Percentiles rank a stretch among this genome's conserved stretches.
Evolutionary conservation across 1,140 invertebrate species (phyloP).

Genomic region (Ptiloglossa arizonensis): DNA sequence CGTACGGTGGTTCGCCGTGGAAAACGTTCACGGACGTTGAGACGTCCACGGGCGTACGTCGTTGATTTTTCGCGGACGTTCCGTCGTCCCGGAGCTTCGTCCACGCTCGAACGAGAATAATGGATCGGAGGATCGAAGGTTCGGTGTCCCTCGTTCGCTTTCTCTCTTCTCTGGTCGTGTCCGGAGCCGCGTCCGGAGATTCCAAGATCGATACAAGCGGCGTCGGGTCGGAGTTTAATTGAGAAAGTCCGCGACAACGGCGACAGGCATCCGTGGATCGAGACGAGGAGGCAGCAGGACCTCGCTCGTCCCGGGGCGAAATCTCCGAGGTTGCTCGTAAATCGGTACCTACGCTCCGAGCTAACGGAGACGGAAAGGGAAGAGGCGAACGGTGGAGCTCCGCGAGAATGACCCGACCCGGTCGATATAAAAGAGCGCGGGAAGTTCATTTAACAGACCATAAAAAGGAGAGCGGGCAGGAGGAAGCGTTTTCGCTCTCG

Average conservation of each 20-base stretch:
- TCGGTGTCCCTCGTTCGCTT: too few relatives aligned
- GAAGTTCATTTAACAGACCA: slow-evolving; percentile 79
- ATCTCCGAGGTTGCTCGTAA: slow-evolving; percentile 72
- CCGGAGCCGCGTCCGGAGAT: background rate
- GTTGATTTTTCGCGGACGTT: too few relatives aligned
- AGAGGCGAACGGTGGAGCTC: slow-evolving; percentile 48
- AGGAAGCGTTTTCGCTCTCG: slow-evolving; percentile 17
- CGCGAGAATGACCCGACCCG: slow-evolving; percentile 72
- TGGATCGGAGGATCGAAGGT: background rate
- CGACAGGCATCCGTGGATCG: slow-evolving; percentile 34
- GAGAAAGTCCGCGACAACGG: slow-evolving; percentile 14
- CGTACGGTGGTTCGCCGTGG: too few relatives aligned
- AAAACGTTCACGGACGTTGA: too few relatives aligned
- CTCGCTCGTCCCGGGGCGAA: slow-evolving; percentile 33
- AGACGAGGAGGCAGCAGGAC: background rate
- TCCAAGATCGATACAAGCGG: slow-evolving; percentile 9
- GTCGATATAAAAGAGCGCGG: slow-evolving; percentile 77
- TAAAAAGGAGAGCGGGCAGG: slow-evolving; percentile 67
- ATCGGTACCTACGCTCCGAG: slow-evolving; percentile 66
- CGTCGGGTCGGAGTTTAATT: slow-evolving; percentile 19
- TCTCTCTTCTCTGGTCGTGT: too few relatives aligned
- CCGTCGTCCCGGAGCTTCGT: background rate
- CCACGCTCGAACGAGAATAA: background rate
- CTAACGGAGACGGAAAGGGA: background rate
- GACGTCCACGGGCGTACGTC: too few relatives aligned